Evolutionary conservation across 2,888 invertebrate genomes (phyloP).

Genomic region (Eupithecia centaureata): DNA sequence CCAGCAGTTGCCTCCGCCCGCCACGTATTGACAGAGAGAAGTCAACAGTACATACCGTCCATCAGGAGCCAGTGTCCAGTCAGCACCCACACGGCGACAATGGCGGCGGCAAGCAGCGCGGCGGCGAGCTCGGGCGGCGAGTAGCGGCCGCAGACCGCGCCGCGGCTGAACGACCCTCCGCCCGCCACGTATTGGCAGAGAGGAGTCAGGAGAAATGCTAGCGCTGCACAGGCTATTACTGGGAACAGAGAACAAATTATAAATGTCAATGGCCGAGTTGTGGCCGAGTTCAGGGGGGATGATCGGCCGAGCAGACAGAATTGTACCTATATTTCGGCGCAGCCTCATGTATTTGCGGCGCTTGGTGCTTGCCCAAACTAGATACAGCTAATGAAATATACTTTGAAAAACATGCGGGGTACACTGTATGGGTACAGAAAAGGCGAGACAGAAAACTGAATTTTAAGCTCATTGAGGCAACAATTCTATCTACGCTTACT

Average conservation of each 20-base stretch:
- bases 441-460: no score
- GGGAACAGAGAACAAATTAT: constrained; percentile 31
- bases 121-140: constrained; percentile 97
- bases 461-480: no score
- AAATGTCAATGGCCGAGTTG: background rate
- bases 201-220: constrained; percentile 97
- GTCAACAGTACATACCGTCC: constrained; percentile 87
- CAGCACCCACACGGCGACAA: constrained; percentile 98
- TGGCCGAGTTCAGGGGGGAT: background rate
- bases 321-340: background rate
- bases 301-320: background rate
- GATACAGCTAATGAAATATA: no score
- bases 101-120: constrained; percentile 94
- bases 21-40: background rate
- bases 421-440: no score
- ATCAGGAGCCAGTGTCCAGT: constrained; percentile 99
- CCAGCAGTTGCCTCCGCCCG: no score
- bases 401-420: no score
- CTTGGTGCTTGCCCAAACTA: no score
- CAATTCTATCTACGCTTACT: no score
- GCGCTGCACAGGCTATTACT: constrained; percentile 98
- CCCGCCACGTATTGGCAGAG: constrained; percentile 96
- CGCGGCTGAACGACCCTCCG: constrained; percentile 86
- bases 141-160: constrained; percentile 96
- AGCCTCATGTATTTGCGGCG: no score